Evolutionary conservation across 1,140 invertebrate species (phyloP), one percentile per base, ranked within the genome.

Genomic region (Pentalonia nigronervosa): DNA sequence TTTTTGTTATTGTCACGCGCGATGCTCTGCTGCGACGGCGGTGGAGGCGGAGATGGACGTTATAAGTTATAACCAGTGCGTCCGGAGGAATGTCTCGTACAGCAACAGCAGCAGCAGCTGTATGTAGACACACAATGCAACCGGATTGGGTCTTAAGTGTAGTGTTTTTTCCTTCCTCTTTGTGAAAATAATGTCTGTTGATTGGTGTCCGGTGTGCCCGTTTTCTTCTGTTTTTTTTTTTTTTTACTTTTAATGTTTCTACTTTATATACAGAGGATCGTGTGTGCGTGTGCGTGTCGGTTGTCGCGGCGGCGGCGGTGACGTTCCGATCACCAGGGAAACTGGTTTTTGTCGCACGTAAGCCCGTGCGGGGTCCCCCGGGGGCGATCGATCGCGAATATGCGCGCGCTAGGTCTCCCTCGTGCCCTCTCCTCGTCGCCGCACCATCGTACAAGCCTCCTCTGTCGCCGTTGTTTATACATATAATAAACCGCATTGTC

Each of bases 301-400:
- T 91, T 91, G 91, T 92, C 91, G 81, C 91, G 91, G 60, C 47
- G 60, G 47, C 47, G 67, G 47, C 76, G 53, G 41, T 67, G 89
- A 67, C 89, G 60, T 67, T 91, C 90, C 90, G 90, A 83, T 91
- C 90, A 83, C 67, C 67, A 20, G 60, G 47, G n/a, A 93, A 93
- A 93, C 91, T 93, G 91, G 91, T 93, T 93, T 93, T 93, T 56
- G 91, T 93, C 47, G 48, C 76, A 34, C n/a, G 36, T 84, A 93
- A 56, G 60, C 60, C 30, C 91, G 91, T 92, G 41, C 50, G 50
- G 88, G 48, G 88, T 81, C 90, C 67, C 91, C 91, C 88, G 87
- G 25, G 90, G 90, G 67, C 67, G 76, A 83, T 92, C 48, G 47
- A 92, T 92, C 76, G 91, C 56, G 25, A 91, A 91, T 76, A 76